Conservation (phyloP, 1,140 invertebrate species). For the Euwallacea fornicatus region DNA sequence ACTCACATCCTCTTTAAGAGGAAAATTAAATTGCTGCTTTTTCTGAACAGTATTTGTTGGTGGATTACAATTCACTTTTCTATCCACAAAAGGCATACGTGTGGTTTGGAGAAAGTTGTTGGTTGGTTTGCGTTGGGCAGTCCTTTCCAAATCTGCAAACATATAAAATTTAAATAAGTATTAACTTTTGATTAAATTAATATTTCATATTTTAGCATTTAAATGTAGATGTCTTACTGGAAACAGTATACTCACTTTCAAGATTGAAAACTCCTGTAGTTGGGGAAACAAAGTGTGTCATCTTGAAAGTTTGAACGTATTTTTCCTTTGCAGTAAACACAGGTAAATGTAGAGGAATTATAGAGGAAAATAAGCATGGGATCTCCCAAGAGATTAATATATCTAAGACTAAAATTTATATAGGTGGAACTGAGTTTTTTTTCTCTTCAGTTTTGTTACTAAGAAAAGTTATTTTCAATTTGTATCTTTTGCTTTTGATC, state of each 20-base stretch:
- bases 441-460: too few species aligned
- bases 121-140: slow-evolving; percentile 26
- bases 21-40: slow-evolving; percentile 20
- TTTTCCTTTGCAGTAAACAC: too few species aligned
- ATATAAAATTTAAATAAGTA: slow-evolving; percentile 10
- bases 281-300: slow-evolving; percentile 40
- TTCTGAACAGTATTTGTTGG: slow-evolving; percentile 24
- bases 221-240: slow-evolving; percentile 4
- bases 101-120: slow-evolving; percentile 13
- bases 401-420: too few species aligned
- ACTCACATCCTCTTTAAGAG: background rate
- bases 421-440: too few species aligned
- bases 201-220: background rate
- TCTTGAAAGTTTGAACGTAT: background rate
- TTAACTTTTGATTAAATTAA: background rate
- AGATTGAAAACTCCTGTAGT: slow-evolving; percentile 31
- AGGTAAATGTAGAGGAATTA: too few species aligned
- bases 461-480: too few species aligned
- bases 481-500: too few species aligned
- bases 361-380: too few species aligned
- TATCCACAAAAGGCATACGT: slow-evolving; percentile 40
- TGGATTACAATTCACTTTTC: slow-evolving; percentile 35
- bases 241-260: slow-evolving; percentile 37
- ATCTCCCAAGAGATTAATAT: too few species aligned
- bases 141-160: slow-evolving; percentile 26